Evolutionary conservation across 2,113 vertebrate genomes (phyloP).

Genomic region (Epinephelus lanceolatus): DNA sequence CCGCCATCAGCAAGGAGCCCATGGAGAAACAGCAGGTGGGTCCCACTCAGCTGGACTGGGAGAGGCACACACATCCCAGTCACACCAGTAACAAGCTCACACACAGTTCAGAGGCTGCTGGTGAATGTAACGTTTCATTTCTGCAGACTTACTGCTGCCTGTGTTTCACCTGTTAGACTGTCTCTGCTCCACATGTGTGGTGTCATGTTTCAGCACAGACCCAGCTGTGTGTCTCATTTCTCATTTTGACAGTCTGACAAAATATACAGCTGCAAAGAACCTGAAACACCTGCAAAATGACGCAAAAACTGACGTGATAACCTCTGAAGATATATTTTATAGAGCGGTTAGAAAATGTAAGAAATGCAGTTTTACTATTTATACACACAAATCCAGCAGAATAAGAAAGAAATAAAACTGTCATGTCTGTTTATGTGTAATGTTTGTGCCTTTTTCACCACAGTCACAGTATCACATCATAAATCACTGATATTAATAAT

Average conservation of each 20-base stretch:
- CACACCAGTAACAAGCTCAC: background rate
- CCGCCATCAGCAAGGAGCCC: constrained; percentile 85
- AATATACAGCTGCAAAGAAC: background rate
- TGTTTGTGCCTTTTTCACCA: background rate
- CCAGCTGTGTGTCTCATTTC: background rate
- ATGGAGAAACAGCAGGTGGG: constrained; percentile 91
- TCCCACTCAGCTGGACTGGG: background rate
- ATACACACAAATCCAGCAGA: background rate
- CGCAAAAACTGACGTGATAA: background rate
- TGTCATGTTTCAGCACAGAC: background rate
- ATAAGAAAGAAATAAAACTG: background rate
- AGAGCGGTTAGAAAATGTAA: background rate
- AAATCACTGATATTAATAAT: background rate
- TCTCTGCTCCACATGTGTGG: too few relatives aligned
- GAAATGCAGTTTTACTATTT: background rate
- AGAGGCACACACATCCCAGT: background rate
- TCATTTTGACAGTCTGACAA: background rate
- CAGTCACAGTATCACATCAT: background rate
- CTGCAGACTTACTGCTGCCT: background rate
- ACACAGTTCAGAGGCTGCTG: background rate
- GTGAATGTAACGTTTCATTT: background rate
- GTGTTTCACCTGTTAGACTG: background rate
- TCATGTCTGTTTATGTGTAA: background rate
- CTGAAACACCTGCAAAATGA: too few relatives aligned
- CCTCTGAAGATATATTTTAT: background rate